Evolutionary conservation across 2,113 vertebrate genomes (phyloP), one percentile per base, ranked within the genome.

Genomic region (Turnix velox): DNA sequence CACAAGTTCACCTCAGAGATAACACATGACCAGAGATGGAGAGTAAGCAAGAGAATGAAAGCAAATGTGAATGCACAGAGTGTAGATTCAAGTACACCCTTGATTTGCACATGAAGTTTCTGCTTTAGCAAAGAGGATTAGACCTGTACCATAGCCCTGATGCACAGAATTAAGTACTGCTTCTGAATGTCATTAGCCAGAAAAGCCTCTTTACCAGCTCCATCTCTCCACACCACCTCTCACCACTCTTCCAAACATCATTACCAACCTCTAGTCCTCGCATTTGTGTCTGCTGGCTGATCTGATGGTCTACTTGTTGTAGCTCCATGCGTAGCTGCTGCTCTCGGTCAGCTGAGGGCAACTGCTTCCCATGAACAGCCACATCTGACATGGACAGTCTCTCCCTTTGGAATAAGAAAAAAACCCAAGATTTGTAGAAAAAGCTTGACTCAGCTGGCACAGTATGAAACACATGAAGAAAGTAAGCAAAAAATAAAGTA

Each of bases 221-320:
- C 48, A 33, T 33, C 52, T 90, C 66, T 80, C 68, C 57, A 22
- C 6, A 59, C 18, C 25, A 54, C 30, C 76, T 79, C 66, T 45
- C 24, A 68, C 18, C 19, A 16, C 17, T 25, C 54, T 87, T 69
- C 19, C 66, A 75, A 84, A 13, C 0, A 22, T 13, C 19, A 15
- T 72, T 77, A 96, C 93, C 79, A 87, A 99, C 99, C 98, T 99
- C 98, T 71, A 99, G 97, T 66, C 98, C 98, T 78, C 98, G 97
- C 85, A 99, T 97, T 96, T 99, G 99, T 35, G 98, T 99, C 96
- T 99, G 99, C 87, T 99, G 99, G 95, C 96, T 99, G 89, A 99
- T 99, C 97, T 99, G 99, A 84, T 99, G 99, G 97, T 99, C 99
- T 84, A 99, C 98, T 45, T 99, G 99, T 96, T 99, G 99, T 57